These are phyloP conservation scores for Bucorvus abyssinicus DNA, from an alignment of 2,797 vertebrate genomes.

Conservation along the genomic window DNA sequence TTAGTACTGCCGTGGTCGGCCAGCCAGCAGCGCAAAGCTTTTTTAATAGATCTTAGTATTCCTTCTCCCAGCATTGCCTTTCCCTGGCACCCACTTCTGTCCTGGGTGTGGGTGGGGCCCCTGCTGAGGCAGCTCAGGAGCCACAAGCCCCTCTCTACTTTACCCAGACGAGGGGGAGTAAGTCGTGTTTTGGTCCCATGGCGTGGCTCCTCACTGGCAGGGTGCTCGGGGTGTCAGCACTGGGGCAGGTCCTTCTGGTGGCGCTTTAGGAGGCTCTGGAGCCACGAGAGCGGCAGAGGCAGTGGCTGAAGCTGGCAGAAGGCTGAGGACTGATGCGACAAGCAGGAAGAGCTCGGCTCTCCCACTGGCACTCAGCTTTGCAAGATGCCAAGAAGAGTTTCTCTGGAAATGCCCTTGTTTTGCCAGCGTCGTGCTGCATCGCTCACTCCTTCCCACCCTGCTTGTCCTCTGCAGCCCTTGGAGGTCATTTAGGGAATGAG, in stretches of 20 bases:
- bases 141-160: neutral
- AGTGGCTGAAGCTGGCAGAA: neutral
- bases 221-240: too few species aligned
- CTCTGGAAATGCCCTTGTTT: neutral
- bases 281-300: neutral
- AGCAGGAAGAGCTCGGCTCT: neutral
- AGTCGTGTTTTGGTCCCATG: accelerated
- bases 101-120: neutral
- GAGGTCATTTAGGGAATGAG: neutral
- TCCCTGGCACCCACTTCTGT: neutral
- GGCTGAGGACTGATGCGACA: neutral
- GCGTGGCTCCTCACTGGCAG: neutral
- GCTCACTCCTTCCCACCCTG: neutral
- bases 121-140: neutral
- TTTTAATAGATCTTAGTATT: neutral
- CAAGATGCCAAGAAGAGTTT: neutral
- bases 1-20: neutral
- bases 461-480: neutral
- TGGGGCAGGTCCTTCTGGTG: neutral
- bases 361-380: neutral
- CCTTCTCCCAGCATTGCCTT: neutral
- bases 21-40: conserved; percentile 17
- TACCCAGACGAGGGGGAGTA: accelerated
- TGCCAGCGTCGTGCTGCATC: neutral
- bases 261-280: neutral